Percentiles rank a stretch among this genome's conserved stretches.
phyloP scores from a whole-genome alignment of 1,140 invertebrate genomes.

The Macrosteles quadrilineatus region DNA sequence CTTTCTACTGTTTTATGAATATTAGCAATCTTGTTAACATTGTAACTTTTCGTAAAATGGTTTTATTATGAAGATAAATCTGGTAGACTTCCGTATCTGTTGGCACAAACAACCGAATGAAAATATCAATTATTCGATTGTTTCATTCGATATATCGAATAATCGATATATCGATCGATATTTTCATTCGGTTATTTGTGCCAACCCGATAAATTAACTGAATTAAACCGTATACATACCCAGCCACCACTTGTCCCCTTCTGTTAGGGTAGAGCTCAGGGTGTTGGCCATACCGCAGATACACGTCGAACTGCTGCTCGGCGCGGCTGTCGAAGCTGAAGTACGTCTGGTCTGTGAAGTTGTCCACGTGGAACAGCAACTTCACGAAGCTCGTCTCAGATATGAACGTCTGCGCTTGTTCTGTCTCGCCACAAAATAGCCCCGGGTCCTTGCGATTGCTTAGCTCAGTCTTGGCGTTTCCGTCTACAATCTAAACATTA shows the following conservation, averaged over 20 bases:
- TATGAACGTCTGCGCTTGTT: constrained; percentile 91
- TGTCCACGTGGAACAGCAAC: constrained; percentile 86
- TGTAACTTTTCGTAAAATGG: too few relatives aligned
- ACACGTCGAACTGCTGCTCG: constrained; percentile 87
- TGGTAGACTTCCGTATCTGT: too few relatives aligned
- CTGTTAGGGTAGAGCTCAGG: constrained; percentile 89
- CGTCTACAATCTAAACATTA: constrained; percentile 83
- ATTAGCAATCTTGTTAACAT: too few relatives aligned
- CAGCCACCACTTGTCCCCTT: constrained; percentile 77
- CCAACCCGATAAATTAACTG: too few relatives aligned
- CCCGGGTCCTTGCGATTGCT: constrained; percentile 84
- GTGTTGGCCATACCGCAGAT: constrained; percentile 86
- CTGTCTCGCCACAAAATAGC: constrained; percentile 89
- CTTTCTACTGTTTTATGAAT: too few relatives aligned
- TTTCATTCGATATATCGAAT: too few relatives aligned
- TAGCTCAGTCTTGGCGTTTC: constrained; percentile 82
- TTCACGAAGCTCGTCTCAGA: constrained; percentile 91
- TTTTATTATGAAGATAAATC: too few relatives aligned
- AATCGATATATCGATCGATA: too few relatives aligned
- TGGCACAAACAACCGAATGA: too few relatives aligned
- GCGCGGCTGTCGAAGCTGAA: constrained; percentile 76
- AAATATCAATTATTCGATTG: too few relatives aligned
- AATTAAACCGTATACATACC: too few relatives aligned
- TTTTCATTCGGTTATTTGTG: too few relatives aligned
- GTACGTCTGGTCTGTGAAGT: constrained; percentile 88